These are phyloP conservation scores for Caenorhabditis virilis DNA, from an alignment of 2,888 invertebrate genomes.

Conservation along the genomic window DNA sequence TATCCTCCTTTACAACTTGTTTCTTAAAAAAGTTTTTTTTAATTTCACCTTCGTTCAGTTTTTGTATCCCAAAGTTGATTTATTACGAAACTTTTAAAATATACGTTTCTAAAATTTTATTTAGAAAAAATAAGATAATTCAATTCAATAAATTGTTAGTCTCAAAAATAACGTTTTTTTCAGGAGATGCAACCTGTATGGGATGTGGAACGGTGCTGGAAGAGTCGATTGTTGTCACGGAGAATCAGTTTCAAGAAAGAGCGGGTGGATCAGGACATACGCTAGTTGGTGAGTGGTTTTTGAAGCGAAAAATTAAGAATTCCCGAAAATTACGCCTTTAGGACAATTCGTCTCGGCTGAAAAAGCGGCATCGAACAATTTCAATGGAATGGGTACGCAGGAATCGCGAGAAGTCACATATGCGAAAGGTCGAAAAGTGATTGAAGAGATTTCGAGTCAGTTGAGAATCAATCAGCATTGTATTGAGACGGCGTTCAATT, in stretches of 20 bases:
- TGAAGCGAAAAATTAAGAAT: background rate
- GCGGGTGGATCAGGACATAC: conserved; percentile 75
- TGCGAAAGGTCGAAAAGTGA: conserved; percentile 76
- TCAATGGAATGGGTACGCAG: conserved; percentile 68
- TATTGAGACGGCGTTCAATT: conserved; percentile 89
- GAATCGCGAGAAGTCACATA: conserved; percentile 92
- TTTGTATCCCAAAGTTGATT: background rate
- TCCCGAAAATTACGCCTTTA: conserved; percentile 6
- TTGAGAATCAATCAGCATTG: conserved; percentile 86
- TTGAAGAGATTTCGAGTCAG: conserved; percentile 77
- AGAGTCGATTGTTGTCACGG: conserved; percentile 92
- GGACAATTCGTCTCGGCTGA: conserved; percentile 46
- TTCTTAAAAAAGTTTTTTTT: too few relatives aligned
- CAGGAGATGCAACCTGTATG: conserved; percentile 86
- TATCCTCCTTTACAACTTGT: too few relatives aligned
- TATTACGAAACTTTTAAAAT: background rate
- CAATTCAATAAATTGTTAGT: background rate
- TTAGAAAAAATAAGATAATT: background rate
- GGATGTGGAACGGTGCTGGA: conserved; percentile 94
- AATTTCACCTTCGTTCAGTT: too few relatives aligned
- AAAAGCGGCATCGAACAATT: conserved; percentile 32
- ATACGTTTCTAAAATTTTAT: background rate
- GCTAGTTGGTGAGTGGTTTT: conserved; percentile 67
- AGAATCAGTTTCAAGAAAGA: conserved; percentile 89
- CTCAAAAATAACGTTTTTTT: background rate